phyloP scores from a whole-genome alignment of 2,888 invertebrate species.

The Lymantria dispar region DNA sequence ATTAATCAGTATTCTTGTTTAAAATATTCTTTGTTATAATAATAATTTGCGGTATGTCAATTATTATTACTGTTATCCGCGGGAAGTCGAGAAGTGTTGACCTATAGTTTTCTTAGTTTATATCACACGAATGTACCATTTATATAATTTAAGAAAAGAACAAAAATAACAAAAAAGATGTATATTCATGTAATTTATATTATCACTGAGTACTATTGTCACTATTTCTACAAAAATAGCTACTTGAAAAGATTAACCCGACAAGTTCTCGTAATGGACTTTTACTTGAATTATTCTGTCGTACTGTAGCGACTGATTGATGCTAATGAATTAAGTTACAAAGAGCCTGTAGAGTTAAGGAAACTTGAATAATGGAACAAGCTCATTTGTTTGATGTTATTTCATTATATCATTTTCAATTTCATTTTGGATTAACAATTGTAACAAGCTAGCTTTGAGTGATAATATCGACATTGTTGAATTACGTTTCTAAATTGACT shows the following conservation, averaged over 20 bases:
- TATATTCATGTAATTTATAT: too few species aligned
- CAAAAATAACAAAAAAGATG: too few species aligned
- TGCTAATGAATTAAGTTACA: conserved; percentile 28
- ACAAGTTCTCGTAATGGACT: conserved; percentile 21
- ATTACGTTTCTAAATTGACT: too few species aligned
- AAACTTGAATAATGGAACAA: conserved; percentile 23
- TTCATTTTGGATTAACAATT: background rate
- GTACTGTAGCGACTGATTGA: conserved; percentile 20
- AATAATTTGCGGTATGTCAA: too few species aligned
- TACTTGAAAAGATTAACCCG: conserved; percentile 11
- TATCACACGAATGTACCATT: too few species aligned
- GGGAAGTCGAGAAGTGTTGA: too few species aligned
- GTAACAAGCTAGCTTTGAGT: background rate
- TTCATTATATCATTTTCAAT: conserved; percentile 19
- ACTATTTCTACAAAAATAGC: conserved; percentile 1
- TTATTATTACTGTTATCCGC: too few species aligned
- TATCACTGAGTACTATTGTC: too few species aligned
- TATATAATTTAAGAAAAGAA: too few species aligned
- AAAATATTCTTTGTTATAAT: too few species aligned
- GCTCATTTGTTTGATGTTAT: conserved; percentile 23
- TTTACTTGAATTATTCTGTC: conserved; percentile 10
- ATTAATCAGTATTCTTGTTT: too few species aligned
- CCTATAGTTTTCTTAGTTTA: too few species aligned
- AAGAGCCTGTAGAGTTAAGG: conserved; percentile 13
- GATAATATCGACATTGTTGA: background rate